phyloP scores from a whole-genome alignment of 2,113 vertebrate species.

The Pampusana beccarii region DNA sequence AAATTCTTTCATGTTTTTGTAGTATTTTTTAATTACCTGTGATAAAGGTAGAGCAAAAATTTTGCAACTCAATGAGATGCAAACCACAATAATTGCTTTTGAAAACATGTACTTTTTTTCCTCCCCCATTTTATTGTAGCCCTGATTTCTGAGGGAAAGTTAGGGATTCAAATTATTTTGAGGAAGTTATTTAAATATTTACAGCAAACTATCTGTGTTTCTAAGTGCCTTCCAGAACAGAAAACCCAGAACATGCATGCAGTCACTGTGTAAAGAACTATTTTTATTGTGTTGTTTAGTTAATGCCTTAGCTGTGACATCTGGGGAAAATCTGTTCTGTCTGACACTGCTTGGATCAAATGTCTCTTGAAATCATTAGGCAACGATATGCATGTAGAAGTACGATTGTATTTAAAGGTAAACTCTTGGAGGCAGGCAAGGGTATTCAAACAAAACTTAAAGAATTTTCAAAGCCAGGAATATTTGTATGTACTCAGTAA shows the following conservation, averaged over 20 bases:
- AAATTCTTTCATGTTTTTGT: neutral
- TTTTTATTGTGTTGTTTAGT: neutral
- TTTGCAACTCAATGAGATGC: neutral
- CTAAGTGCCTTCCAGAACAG: neutral
- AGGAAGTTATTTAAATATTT: neutral
- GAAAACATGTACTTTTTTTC: neutral
- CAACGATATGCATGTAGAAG: neutral
- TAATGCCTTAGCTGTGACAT: neutral
- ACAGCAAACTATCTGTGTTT: neutral
- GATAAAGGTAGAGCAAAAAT: neutral
- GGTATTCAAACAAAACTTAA: neutral
- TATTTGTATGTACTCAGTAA: neutral
- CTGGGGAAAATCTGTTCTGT: neutral
- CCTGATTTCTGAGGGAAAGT: neutral
- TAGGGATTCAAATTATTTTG: neutral
- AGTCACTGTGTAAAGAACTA: neutral
- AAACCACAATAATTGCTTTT: neutral
- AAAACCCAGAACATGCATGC: neutral
- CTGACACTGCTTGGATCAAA: neutral
- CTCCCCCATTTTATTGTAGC: neutral
- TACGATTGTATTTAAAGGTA: neutral
- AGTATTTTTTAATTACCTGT: neutral
- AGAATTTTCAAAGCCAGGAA: neutral
- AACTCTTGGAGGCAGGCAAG: neutral
- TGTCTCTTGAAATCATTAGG: neutral